Evolutionary conservation across 92 coral and sea anemone species (phyloP).

Genomic region (Bergia sp.): DNA sequence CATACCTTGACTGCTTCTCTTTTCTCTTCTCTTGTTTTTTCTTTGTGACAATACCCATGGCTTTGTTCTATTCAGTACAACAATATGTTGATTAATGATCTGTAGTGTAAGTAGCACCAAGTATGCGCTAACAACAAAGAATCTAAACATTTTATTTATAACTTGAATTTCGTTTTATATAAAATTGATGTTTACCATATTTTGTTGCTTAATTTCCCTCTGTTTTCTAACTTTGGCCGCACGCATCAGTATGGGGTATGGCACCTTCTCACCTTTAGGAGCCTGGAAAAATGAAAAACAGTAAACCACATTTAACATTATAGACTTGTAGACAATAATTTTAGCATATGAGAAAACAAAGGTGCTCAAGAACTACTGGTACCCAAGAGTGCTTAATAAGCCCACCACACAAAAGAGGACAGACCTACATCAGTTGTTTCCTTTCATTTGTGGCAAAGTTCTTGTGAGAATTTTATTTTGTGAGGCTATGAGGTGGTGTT

Average conservation of each 20-base stretch:
- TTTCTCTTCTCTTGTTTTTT: constrained; percentile 64
- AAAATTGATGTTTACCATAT: constrained; percentile 59
- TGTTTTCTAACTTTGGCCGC: constrained; percentile 69
- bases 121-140: background rate
- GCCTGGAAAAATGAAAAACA: constrained; percentile 50
- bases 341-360: too few species aligned
- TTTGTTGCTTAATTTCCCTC: constrained; percentile 65
- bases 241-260: constrained; percentile 79
- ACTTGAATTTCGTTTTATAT: background rate
- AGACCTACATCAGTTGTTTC: too few species aligned
- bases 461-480: too few species aligned
- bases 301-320: too few species aligned
- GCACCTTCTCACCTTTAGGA: constrained; percentile 79
- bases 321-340: too few species aligned
- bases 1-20: constrained; percentile 61
- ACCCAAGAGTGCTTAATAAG: too few species aligned
- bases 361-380: too few species aligned
- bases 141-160: background rate
- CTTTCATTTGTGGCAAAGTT: too few species aligned
- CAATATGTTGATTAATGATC: background rate
- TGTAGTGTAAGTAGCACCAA: constrained; percentile 8
- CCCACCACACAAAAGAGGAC: too few species aligned
- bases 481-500: too few species aligned
- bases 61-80: constrained; percentile 33
- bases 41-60: constrained; percentile 83